Evolutionary conservation across 2,113 vertebrate genomes (phyloP).

Genomic region (Lepus europaeus): DNA sequence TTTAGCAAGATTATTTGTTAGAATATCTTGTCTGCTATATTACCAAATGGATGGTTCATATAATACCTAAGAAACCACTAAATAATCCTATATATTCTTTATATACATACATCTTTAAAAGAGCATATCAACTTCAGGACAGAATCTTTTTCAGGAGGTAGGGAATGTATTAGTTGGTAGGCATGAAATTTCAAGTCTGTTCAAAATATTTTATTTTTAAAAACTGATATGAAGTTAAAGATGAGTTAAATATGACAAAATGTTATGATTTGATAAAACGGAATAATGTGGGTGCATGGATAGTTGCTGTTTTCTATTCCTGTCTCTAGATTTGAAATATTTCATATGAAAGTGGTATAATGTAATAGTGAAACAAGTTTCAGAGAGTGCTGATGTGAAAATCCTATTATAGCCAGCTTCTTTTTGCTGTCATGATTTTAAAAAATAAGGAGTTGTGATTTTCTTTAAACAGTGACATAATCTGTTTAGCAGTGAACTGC

Average conservation of each 20-base stretch:
- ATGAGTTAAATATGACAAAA: conserved; percentile 46
- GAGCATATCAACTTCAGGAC: neutral
- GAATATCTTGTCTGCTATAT: neutral
- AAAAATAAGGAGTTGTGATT: conserved; percentile 42
- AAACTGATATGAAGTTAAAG: conserved; percentile 42
- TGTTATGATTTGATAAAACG: conserved; percentile 44
- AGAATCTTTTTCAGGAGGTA: neutral
- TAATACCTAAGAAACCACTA: conserved; percentile 39
- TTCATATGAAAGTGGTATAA: conserved; percentile 50
- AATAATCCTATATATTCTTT: neutral
- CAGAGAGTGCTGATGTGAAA: conserved; percentile 29
- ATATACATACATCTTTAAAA: neutral
- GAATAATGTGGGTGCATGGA: neutral
- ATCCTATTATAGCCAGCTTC: neutral
- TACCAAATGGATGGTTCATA: neutral
- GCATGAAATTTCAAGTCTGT: neutral
- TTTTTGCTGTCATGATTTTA: neutral
- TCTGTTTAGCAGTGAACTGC: neutral
- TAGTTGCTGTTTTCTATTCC: conserved; percentile 27
- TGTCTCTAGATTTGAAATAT: conserved; percentile 25
- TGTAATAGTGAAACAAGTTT: conserved; percentile 42
- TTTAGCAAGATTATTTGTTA: neutral
- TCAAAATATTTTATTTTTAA: conserved; percentile 20
- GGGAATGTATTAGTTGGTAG: neutral
- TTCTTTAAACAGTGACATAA: conserved; percentile 34